Conservation (phyloP, 2,797 vertebrate species). For the Gobio occitaniae region DNA sequence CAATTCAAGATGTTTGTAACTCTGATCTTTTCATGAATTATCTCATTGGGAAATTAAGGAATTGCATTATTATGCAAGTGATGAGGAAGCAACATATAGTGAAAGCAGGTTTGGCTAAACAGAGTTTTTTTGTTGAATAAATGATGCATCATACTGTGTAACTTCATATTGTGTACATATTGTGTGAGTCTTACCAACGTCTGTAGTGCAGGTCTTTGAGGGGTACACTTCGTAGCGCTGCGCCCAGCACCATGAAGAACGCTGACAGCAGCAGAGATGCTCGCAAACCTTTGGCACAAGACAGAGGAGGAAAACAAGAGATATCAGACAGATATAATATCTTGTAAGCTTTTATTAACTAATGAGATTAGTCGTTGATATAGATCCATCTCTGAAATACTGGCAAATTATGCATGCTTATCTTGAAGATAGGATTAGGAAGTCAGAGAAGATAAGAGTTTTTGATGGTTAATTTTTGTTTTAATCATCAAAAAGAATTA, state of each 20-base stretch:
- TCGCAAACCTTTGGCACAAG: conserved; percentile 83
- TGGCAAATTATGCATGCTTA: conserved; percentile 13
- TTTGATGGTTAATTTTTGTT: background rate
- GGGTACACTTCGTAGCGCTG: conserved; percentile 87
- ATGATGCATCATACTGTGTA: background rate
- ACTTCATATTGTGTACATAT: background rate
- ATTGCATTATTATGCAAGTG: background rate
- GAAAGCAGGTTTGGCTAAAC: background rate
- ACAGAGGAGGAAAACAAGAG: background rate
- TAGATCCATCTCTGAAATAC: background rate
- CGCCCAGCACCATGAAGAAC: conserved; percentile 90
- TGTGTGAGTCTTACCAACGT: conserved; percentile 84
- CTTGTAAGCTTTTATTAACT: conserved; percentile 33
- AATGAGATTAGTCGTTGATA: conserved; percentile 8
- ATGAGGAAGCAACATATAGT: background rate
- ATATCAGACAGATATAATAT: conserved; percentile 9
- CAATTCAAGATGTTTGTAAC: background rate
- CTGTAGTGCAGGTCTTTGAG: conserved; percentile 81
- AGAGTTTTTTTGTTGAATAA: conserved; percentile 11
- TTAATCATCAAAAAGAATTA: conserved; percentile 6
- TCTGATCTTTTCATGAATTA: background rate
- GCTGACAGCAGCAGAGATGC: conserved; percentile 89
- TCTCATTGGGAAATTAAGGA: background rate
- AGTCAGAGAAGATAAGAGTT: conserved; percentile 4
- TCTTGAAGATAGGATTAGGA: conserved; percentile 12